Evolutionary conservation across 2,888 invertebrate species (phyloP), one percentile per base, ranked within the genome.

Genomic region (Myopa tessellatipennis): DNA sequence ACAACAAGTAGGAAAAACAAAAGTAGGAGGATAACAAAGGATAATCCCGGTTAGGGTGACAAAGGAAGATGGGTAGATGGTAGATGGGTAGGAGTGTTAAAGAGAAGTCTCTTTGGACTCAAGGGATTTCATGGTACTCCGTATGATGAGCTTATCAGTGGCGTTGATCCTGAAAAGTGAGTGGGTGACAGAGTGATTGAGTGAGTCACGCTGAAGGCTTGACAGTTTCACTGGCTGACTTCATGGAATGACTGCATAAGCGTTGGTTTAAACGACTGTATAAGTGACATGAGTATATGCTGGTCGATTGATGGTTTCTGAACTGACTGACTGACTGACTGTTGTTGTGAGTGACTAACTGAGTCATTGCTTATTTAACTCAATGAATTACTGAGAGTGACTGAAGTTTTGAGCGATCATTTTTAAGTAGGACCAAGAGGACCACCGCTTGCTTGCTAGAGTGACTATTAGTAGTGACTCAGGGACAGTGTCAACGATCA

Each of bases 181-280:
- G 38, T 55, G 55, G 55, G n/a, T 55, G 55, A 65, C 36, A 10
- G 38, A 65, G 16, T 65, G 38, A 67, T n/a, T 67, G 40, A 67
- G 67, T 67, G 40, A 67, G n/a, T 4, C 45, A 10, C 45, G 6
- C 45, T 10, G 45, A 45, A 45, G 7, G 3, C 45, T 45, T 45
- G 6, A 45, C 45, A 8, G 10, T 45, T 45, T 45, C 45, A 45
- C 45, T 45, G 10, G 10, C 10, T 8, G 10, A 45, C 45, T 45
- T 45, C 26, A 1, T 26, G 26, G 26, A 2, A 3, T 6, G 45
- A 45, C 45, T 45, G 45, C 10, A 45, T 6, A 6, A 6, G 45
- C 6, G 45, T 3, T 45, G 26, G 26, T 26, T 26, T 26, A 26
- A 26, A 26, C 26, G 26, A 26, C 26, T 26, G 26, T 26, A 26